phyloP scores from a whole-genome alignment of 23 tunicate species.

The Halocynthia roretzi region DNA sequence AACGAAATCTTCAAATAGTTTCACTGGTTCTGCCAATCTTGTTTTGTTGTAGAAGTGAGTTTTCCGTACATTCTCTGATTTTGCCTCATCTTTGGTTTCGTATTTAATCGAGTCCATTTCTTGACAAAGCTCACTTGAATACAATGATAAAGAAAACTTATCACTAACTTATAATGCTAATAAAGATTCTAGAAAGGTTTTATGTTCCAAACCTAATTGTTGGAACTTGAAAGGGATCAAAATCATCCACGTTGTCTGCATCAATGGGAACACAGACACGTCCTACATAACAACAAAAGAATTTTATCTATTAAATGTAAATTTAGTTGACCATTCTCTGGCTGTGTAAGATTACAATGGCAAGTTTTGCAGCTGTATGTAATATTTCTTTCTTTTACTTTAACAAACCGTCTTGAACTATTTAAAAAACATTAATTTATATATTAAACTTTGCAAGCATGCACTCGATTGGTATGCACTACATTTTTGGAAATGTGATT shows the following conservation, averaged over 20 bases:
- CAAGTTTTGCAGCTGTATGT: not conserved
- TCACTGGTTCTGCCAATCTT: constrained; percentile 35
- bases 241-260: constrained; percentile 63
- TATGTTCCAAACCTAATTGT: constrained; percentile 40
- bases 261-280: constrained; percentile 96
- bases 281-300: constrained; percentile 21
- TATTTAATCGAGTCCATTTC: constrained; percentile 46
- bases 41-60: constrained; percentile 59
- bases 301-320: not conserved
- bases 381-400: not conserved
- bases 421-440: too few relatives aligned
- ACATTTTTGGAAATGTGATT: too few relatives aligned
- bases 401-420: too few relatives aligned
- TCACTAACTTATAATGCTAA: not conserved
- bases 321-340: not conserved
- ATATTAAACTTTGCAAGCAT: too few relatives aligned
- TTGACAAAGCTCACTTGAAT: constrained; percentile 39
- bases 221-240: constrained; percentile 90
- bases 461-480: too few relatives aligned
- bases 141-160: not conserved
- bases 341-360: not conserved
- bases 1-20: constrained; percentile 66
- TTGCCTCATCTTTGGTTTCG: constrained; percentile 5
- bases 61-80: not conserved
- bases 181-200: not conserved